Percentiles rank a stretch among this genome's conserved stretches.
These are phyloP conservation scores for Ectemnius cavifrons DNA, from an alignment of 2,888 invertebrate genomes.

Conservation along the genomic window DNA sequence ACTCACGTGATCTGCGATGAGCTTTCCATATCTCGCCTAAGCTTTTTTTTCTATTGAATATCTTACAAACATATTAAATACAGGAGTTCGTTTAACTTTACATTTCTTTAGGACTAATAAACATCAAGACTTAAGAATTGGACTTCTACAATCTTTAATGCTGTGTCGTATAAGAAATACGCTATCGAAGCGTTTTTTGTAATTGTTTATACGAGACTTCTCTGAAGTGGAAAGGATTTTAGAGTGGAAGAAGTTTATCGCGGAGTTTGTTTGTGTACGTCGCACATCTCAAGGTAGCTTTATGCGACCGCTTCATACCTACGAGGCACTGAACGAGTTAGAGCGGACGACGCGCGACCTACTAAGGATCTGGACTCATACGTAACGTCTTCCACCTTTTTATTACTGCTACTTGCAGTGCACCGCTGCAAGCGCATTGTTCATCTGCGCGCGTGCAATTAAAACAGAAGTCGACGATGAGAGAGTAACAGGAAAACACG, in stretches of 20 bases:
- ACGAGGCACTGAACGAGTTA: slow-evolving; percentile 51
- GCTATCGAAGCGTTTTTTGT: background rate
- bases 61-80: no score
- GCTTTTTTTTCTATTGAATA: no score
- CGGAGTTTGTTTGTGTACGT: slow-evolving; percentile 15
- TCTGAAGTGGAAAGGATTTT: background rate
- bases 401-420: slow-evolving; percentile 20
- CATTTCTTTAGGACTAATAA: no score
- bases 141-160: no score
- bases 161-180: no score
- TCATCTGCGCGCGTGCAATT: slow-evolving; percentile 7
- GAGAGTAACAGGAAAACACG: background rate
- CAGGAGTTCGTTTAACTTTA: no score
- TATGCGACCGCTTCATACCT: slow-evolving; percentile 34
- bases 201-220: background rate
- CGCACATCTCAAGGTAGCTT: slow-evolving; percentile 37
- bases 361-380: slow-evolving; percentile 59
- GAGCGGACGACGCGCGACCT: slow-evolving; percentile 64
- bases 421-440: no score
- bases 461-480: no score
- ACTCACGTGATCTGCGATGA: no score
- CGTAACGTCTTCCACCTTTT: slow-evolving; percentile 36
- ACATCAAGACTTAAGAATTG: no score
- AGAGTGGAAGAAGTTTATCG: background rate
- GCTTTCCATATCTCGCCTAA: no score